These are phyloP conservation scores for Linyphia triangularis DNA, from an alignment of 2,888 invertebrate species.

Conservation along the genomic window DNA sequence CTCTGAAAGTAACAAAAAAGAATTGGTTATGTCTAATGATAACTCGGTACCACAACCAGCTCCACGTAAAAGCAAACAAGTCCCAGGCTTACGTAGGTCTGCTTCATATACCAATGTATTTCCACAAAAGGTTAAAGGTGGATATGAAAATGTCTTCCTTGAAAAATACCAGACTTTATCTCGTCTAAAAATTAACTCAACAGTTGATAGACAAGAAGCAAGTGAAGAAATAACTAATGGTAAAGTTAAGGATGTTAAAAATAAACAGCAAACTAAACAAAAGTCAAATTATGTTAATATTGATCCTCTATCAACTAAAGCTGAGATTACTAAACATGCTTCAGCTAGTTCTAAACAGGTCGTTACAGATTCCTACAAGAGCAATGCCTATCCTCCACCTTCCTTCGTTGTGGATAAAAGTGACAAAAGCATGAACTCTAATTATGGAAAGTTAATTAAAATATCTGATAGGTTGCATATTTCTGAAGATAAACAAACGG, in stretches of 20 bases:
- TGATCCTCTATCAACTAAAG: neutral
- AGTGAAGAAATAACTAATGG: neutral
- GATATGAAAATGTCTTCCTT: conserved; percentile 58
- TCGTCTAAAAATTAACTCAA: conserved; percentile 47
- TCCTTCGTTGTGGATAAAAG: neutral
- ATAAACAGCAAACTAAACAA: neutral
- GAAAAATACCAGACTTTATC: conserved; percentile 64
- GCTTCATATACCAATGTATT: conserved; percentile 64
- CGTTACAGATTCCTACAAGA: neutral
- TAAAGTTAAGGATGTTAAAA: neutral
- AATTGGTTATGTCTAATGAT: neutral
- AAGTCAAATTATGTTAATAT: conserved; percentile 54
- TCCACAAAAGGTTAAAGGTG: neutral
- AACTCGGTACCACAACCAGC: conserved; percentile 10
- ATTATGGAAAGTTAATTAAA: conserved; percentile 55
- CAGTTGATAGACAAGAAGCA: neutral
- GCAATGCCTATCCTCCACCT: conserved; percentile 10
- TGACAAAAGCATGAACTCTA: conserved; percentile 1
- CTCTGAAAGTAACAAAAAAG: neutral
- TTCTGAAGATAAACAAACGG: neutral
- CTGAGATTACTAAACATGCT: neutral
- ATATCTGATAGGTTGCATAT: neutral
- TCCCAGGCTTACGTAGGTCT: conserved; percentile 23
- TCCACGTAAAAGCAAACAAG: conserved; percentile 63
- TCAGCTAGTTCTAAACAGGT: neutral